Percentiles rank a stretch among this genome's conserved stretches.
Conservation (phyloP, 35 echinoderm and acorn worm genomes). For the Apostichopus japonicus region DNA sequence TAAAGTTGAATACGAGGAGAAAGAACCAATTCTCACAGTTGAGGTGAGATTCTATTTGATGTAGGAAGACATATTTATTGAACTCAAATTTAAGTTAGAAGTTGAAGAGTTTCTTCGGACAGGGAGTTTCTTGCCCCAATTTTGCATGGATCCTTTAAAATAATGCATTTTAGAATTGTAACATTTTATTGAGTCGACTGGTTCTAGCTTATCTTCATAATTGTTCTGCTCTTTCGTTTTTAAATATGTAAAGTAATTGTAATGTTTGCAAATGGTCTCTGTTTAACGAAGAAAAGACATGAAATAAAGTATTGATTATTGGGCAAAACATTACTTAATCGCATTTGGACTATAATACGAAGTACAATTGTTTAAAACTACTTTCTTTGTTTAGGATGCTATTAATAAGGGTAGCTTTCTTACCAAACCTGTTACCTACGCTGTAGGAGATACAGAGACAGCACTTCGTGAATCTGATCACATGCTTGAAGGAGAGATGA, state of each 20-base stretch:
- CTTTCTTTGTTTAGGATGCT: neutral
- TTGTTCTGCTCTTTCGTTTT: too few species aligned
- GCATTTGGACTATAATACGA: neutral
- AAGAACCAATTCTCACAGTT: constrained; percentile 81
- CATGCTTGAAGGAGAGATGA: constrained; percentile 43
- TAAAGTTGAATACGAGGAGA: constrained; percentile 76
- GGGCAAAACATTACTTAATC: too few species aligned
- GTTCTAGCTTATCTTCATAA: too few species aligned
- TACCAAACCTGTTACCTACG: neutral
- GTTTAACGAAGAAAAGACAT: too few species aligned
- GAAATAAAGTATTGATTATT: too few species aligned
- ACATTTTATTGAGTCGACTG: too few species aligned
- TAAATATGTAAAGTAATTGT: too few species aligned
- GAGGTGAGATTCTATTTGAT: constrained; percentile 52
- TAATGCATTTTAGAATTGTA: too few species aligned
- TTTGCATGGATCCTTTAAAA: too few species aligned
- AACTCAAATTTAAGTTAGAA: neutral
- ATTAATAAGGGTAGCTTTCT: constrained; percentile 4
- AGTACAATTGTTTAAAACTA: neutral
- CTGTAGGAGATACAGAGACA: constrained; percentile 12
- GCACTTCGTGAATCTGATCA: constrained; percentile 35
- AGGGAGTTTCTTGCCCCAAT: too few species aligned
- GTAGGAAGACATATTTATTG: neutral
- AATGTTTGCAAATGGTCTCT: too few species aligned
- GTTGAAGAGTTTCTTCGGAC: neutral